Evolutionary conservation across 2,888 invertebrate genomes (phyloP).

Genomic region (Hemicrepidius hirtus): DNA sequence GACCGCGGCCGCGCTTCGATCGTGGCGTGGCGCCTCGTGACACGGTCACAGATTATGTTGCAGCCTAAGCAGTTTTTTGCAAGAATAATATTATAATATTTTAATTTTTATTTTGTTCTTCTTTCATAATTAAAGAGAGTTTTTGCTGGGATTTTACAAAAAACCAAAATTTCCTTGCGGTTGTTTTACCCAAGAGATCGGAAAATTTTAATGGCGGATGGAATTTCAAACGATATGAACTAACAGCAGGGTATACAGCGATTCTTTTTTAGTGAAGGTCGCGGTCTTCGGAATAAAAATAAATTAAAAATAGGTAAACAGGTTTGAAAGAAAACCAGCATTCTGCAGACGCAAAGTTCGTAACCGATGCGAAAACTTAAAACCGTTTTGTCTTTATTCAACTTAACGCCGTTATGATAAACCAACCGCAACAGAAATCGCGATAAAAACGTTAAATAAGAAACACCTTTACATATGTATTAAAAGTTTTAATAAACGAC

Average conservation of each 20-base stretch:
- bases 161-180: too few species aligned
- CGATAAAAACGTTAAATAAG: constrained; percentile 9
- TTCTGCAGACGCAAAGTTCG: constrained; percentile 40
- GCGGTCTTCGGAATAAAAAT: constrained; percentile 48
- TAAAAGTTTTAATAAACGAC: constrained; percentile 32
- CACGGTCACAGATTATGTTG: too few species aligned
- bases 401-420: constrained; percentile 10
- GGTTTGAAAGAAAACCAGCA: constrained; percentile 50
- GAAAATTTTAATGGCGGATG: too few species aligned
- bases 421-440: constrained; percentile 13
- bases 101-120: too few species aligned
- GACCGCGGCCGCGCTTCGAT: too few species aligned
- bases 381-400: constrained; percentile 42
- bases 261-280: constrained; percentile 51
- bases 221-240: background rate
- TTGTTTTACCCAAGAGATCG: too few species aligned
- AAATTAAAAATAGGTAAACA: constrained; percentile 53
- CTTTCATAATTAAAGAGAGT: too few species aligned
- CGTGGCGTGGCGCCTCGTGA: too few species aligned
- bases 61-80: too few species aligned
- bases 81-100: too few species aligned
- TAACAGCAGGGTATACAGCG: background rate
- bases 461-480: background rate
- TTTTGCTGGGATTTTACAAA: too few species aligned
- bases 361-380: constrained; percentile 35